Percentiles rank a stretch among this genome's conserved stretches.
Evolutionary conservation across 2,797 vertebrate genomes (phyloP).

Genomic region (Leptoclinus maculatus): DNA sequence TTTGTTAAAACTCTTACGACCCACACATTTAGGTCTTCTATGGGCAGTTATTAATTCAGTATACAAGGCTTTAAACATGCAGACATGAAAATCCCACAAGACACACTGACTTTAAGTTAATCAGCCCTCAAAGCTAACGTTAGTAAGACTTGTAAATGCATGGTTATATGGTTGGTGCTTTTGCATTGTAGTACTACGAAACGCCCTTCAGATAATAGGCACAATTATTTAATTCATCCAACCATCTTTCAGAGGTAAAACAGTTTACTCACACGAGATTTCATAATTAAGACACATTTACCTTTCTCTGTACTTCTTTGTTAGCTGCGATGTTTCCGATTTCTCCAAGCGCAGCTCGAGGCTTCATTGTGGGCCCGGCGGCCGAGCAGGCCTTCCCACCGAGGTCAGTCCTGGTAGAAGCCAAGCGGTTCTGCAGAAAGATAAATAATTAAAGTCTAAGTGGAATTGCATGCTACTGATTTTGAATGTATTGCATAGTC

Average conservation of each 20-base stretch:
- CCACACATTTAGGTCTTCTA: neutral
- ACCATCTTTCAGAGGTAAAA: neutral
- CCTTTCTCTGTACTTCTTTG: constrained; percentile 79
- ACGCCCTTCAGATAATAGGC: neutral
- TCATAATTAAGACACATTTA: neutral
- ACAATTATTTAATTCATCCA: neutral
- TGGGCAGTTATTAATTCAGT: neutral
- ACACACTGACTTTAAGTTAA: neutral
- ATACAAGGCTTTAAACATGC: neutral
- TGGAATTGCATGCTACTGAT: fast-evolving
- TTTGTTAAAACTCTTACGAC: too few species aligned
- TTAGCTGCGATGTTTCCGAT: constrained; percentile 78
- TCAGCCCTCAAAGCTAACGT: neutral
- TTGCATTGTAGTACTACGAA: neutral
- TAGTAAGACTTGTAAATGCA: neutral
- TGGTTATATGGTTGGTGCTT: neutral
- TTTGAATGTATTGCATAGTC: fast-evolving
- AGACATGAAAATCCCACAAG: neutral
- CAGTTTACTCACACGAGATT: fast-evolving
- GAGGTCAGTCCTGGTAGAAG: constrained; percentile 70
- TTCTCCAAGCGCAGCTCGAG: constrained; percentile 84
- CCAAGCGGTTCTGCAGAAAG: constrained; percentile 79
- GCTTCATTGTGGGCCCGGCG: constrained; percentile 67
- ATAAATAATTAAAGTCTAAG: fast-evolving
- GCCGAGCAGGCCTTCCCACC: constrained; percentile 74